Percentiles rank a stretch among this genome's conserved stretches.
phyloP scores from a whole-genome alignment of 2,797 vertebrate species.

The Tauraco hartlaubi region DNA sequence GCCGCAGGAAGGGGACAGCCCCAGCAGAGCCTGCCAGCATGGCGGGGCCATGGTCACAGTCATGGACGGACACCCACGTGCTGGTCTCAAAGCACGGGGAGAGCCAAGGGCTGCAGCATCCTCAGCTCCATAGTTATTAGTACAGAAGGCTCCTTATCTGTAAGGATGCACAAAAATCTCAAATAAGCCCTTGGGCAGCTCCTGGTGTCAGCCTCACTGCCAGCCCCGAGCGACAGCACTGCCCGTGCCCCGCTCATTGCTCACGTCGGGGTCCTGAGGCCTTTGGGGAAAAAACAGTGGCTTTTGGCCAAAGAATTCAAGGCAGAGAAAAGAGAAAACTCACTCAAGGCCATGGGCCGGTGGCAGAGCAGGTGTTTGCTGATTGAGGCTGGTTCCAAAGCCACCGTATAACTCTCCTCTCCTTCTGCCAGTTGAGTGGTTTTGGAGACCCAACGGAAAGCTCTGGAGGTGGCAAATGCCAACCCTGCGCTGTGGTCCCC shows the following conservation, averaged over 20 bases:
- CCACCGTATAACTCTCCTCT: accelerated
- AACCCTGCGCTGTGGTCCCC: not conserved
- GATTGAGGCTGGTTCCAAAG: not conserved
- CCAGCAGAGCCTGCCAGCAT: accelerated
- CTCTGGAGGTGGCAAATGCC: not conserved
- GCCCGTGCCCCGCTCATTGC: accelerated
- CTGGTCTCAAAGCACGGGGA: not conserved
- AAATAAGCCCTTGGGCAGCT: not conserved
- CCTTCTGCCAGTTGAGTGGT: not conserved
- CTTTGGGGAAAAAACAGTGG: not conserved
- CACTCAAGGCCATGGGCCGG: not conserved
- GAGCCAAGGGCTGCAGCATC: not conserved
- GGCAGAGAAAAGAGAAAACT: not conserved
- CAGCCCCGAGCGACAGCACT: not conserved
- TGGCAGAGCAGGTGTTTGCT: not conserved
- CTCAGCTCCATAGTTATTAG: not conserved
- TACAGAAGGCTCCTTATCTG: not conserved
- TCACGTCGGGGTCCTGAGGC: not conserved
- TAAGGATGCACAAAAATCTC: not conserved
- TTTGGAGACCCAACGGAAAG: not conserved
- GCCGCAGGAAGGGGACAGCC: not conserved
- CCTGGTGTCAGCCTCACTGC: not conserved
- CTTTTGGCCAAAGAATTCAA: not conserved
- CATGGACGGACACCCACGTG: not conserved
- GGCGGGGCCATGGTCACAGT: accelerated